phyloP scores from a whole-genome alignment of 2,888 invertebrate species.

The Eupithecia tripunctaria region DNA sequence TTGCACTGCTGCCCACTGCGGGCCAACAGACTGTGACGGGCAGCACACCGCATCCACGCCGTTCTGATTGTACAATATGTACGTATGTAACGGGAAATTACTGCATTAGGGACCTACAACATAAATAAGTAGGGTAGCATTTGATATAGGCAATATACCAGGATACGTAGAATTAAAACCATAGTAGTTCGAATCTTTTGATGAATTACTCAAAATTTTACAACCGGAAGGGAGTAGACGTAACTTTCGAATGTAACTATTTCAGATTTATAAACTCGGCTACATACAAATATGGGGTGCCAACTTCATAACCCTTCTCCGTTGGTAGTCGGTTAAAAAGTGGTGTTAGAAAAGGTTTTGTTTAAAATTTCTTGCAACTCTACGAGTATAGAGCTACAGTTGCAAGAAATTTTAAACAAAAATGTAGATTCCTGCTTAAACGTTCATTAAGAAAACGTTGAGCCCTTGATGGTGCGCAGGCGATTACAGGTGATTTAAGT shows the following conservation, averaged over 20 bases:
- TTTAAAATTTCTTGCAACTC: too few relatives aligned
- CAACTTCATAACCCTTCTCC: background rate
- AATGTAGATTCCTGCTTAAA: background rate
- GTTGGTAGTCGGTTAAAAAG: background rate
- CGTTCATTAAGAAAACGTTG: constrained; percentile 5
- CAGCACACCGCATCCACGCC: constrained; percentile 41
- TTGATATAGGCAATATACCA: background rate
- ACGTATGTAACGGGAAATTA: constrained; percentile 41
- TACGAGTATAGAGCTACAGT: too few relatives aligned
- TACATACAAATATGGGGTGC: background rate
- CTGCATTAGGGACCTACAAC: constrained; percentile 35
- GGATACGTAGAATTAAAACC: background rate
- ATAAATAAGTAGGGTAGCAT: background rate
- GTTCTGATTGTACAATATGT: constrained; percentile 17
- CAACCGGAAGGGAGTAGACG: background rate
- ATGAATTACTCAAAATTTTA: too few relatives aligned
- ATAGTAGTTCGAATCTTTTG: background rate
- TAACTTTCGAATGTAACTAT: background rate
- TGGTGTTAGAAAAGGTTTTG: background rate
- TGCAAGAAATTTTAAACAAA: background rate
- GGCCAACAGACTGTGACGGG: constrained; percentile 57
- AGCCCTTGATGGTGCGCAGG: constrained; percentile 47
- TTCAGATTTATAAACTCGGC: background rate
- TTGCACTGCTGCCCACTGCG: constrained; percentile 57
- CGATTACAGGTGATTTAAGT: constrained; percentile 56